A percentile compares a stretch with the other conserved stretches of the same genome.
These are phyloP conservation scores for Tokudaia muenninki DNA, from an alignment of 2,797 vertebrate species.

Conservation along the genomic window DNA sequence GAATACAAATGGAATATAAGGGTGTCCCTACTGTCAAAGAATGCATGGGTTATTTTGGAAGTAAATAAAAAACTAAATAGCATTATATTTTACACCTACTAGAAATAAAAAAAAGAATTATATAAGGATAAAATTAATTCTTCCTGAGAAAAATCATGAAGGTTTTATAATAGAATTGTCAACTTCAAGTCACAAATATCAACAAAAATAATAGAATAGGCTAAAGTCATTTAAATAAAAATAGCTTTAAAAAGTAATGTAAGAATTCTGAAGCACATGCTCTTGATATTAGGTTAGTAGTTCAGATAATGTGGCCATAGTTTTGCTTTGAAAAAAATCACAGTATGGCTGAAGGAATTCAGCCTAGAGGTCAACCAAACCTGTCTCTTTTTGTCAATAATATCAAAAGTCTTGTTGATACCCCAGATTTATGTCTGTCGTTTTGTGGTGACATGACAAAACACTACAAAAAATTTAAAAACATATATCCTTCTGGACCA, in stretches of 20 bases:
- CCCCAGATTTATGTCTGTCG: too few species aligned
- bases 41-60: background rate
- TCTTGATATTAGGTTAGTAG: background rate
- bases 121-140: background rate
- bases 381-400: background rate
- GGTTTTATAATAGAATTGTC: background rate
- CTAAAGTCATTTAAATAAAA: background rate
- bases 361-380: background rate
- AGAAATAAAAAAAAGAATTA: background rate
- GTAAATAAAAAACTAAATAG: background rate
- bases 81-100: background rate
- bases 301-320: background rate
- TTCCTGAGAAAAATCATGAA: background rate
- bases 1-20: background rate
- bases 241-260: background rate
- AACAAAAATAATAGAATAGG: background rate
- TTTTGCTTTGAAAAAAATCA: background rate
- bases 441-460: background rate
- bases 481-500: background rate
- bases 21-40: background rate
- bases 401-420: background rate
- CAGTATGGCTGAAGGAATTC: background rate
- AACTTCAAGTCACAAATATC: background rate
- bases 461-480: background rate
- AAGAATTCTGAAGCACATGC: background rate